phyloP scores from a whole-genome alignment of 2,797 vertebrate genomes.

The Danio jaintianensis region DNA sequence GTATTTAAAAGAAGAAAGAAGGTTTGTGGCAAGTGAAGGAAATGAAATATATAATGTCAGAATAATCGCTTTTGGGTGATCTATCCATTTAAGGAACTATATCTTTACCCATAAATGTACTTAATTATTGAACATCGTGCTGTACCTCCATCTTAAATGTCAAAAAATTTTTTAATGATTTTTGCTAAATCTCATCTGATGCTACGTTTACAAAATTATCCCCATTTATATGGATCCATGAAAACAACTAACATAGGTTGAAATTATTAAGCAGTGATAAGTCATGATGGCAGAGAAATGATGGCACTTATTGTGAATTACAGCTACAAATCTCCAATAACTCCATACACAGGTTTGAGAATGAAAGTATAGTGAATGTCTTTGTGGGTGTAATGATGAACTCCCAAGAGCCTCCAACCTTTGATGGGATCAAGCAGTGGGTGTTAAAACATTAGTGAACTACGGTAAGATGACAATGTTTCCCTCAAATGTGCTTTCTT shows the following conservation, averaged over 20 bases:
- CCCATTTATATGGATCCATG: too few relatives aligned
- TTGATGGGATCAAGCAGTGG: conserved; percentile 8
- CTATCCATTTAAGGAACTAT: too few relatives aligned
- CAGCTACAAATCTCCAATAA: not conserved
- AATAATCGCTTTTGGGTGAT: too few relatives aligned
- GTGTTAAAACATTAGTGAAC: conserved; percentile 11
- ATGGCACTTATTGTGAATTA: not conserved
- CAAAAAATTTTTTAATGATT: too few relatives aligned
- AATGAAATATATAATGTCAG: too few relatives aligned
- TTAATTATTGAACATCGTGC: too few relatives aligned
- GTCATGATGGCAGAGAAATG: not conserved
- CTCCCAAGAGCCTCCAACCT: not conserved
- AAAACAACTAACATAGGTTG: not conserved
- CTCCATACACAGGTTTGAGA: not conserved
- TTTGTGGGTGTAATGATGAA: conserved; percentile 27
- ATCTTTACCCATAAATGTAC: too few relatives aligned
- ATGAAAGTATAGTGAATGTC: not conserved
- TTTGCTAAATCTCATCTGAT: too few relatives aligned
- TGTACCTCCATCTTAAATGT: too few relatives aligned
- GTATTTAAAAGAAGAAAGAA: too few relatives aligned
- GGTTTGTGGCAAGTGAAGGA: too few relatives aligned
- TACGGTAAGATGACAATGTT: not conserved
- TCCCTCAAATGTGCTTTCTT: not conserved
- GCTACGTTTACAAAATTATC: too few relatives aligned
- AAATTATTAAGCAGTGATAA: not conserved